Evolutionary conservation across 1,140 invertebrate species (phyloP), one percentile per base, ranked within the genome.

Genomic region (Pararge aegeria): DNA sequence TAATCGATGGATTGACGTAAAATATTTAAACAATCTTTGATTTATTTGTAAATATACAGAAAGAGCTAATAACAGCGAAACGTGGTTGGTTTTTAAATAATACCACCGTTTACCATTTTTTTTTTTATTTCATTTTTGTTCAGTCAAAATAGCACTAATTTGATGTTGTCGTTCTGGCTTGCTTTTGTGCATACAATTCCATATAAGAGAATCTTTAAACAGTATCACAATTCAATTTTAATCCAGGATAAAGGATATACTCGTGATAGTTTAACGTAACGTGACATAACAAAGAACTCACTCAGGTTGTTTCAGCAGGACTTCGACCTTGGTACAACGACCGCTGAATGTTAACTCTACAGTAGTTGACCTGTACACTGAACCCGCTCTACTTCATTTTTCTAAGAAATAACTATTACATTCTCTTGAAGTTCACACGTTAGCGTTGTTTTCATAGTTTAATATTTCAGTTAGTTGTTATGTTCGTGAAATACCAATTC

Each of bases 261-360:
- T 38, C 4, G 4, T 5, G 9, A 38, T 4, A 13, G 13, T 13
- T n/a, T 1, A 71, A 55, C 61, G 63, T 67, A 68, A 72, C 55
- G 57, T 79, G 75, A 77, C 61, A 61, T 75, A 81, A 82, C 75
- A 75, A 78, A 71, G 68, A 64, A 66, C 13, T 15, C 13, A 4
- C 4, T 37, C 12, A 13, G 1, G 59, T 64, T 65, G 46, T 52
- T 62, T 65, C 58, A 64, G 38, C 46, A 70, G 79, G 68, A 63
- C 74, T 75, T 61, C 69, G 78, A 85, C 79, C 82, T 76, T 78
- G 61, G 75, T 70, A 75, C 73, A 61, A 34, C 77, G 73, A 78
- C 78, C 77, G 59, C 69, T 58, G 68, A 53, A 69, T 66, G 73
- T 77, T 82, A 78, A 83, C 81, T 77, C 68, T 15, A 38, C 34